These are phyloP conservation scores for Bombus soroeensis DNA, from an alignment of 1,140 invertebrate genomes.

Conservation along the genomic window DNA sequence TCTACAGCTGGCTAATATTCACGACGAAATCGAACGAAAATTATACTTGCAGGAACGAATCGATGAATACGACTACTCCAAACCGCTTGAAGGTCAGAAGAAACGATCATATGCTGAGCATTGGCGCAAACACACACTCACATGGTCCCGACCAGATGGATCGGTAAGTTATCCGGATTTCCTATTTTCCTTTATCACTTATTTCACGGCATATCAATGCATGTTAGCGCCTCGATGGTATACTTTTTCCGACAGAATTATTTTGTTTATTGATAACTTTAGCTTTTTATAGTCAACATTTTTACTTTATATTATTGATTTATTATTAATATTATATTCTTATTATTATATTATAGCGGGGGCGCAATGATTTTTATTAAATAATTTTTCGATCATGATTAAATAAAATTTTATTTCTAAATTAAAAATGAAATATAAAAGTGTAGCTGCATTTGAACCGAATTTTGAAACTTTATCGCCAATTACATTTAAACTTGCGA, in stretches of 20 bases:
- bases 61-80: slow-evolving; percentile 91
- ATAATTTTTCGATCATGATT: no score
- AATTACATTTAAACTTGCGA: neutral
- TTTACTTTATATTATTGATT: neutral
- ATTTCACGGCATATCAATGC: neutral
- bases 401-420: no score
- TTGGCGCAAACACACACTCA: slow-evolving; percentile 96
- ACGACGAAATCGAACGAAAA: neutral
- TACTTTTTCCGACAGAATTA: neutral
- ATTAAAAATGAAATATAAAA: no score
- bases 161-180: slow-evolving; percentile 84
- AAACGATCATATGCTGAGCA: slow-evolving; percentile 89
- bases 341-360: no score
- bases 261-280: neutral
- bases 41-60: slow-evolving; percentile 83
- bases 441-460: no score
- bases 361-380: no score
- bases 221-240: neutral
- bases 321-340: no score
- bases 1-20: neutral
- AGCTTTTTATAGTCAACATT: neutral
- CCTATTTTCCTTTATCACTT: neutral
- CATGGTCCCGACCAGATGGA: slow-evolving; percentile 85
- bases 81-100: slow-evolving; percentile 89
- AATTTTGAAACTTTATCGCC: neutral